phyloP scores from a whole-genome alignment of 2,888 invertebrate genomes.

The Tinea semifulvella region DNA sequence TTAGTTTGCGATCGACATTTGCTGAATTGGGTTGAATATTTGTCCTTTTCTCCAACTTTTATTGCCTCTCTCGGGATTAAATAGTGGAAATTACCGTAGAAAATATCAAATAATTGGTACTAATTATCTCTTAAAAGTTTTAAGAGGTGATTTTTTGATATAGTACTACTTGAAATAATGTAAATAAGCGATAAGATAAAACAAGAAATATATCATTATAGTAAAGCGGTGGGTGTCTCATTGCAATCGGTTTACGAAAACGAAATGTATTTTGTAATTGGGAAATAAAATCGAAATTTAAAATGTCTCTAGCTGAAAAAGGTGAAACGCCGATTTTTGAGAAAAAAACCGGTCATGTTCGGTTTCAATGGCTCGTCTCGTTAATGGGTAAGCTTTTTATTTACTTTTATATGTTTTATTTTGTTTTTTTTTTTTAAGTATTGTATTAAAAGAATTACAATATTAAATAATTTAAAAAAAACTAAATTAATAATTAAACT shows the following conservation, averaged over 20 bases:
- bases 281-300: too few species aligned
- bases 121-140: conserved; percentile 9
- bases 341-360: neutral
- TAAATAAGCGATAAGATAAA: conserved; percentile 2
- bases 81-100: neutral
- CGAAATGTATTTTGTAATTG: too few species aligned
- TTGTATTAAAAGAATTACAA: neutral
- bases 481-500: neutral
- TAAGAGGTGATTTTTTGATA: neutral
- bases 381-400: neutral
- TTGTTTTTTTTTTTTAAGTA: neutral
- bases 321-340: neutral
- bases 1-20: too few species aligned
- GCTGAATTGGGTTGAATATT: too few species aligned
- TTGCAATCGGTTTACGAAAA: too few species aligned
- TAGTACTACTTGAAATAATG: neutral
- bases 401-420: neutral
- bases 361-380: neutral
- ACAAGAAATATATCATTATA: neutral
- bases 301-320: neutral
- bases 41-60: too few species aligned
- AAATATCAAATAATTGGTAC: neutral
- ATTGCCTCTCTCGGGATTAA: too few species aligned
- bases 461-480: neutral
- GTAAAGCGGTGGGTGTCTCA: too few species aligned